phyloP scores from a whole-genome alignment of 2,797 vertebrate species.

The Clamator glandarius region DNA sequence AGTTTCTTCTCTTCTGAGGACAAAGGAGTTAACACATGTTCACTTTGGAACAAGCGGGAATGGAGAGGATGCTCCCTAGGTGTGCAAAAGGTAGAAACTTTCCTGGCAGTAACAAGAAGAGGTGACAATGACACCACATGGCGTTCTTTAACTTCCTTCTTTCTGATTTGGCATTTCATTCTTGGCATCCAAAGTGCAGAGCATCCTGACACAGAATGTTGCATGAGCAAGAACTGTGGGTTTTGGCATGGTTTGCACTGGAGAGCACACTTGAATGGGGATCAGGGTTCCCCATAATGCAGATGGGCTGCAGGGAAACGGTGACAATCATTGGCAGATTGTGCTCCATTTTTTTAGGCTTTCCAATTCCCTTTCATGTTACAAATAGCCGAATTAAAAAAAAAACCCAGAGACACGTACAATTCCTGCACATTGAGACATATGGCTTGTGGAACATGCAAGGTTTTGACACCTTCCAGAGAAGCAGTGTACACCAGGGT shows the following conservation, averaged over 20 bases:
- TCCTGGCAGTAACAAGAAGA: neutral
- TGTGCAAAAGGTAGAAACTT: neutral
- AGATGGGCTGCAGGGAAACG: neutral
- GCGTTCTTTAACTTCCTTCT: neutral
- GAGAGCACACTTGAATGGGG: neutral
- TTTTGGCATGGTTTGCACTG: neutral
- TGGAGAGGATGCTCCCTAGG: neutral
- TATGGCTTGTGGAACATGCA: neutral
- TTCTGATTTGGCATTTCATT: neutral
- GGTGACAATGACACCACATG: neutral
- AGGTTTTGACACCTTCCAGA: neutral
- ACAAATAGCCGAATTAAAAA: neutral
- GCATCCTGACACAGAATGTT: neutral
- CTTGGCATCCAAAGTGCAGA: accelerated
- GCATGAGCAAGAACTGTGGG: accelerated
- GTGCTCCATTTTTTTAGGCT: neutral
- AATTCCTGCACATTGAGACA: neutral
- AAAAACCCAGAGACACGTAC: neutral
- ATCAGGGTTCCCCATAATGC: neutral
- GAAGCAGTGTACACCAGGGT: neutral
- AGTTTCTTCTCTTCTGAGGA: neutral
- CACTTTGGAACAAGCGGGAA: neutral
- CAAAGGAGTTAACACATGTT: neutral
- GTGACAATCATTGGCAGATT: neutral
- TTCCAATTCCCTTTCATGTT: neutral